Percentiles rank a stretch among this genome's conserved stretches.
Conservation (phyloP, 2,113 vertebrate species). For the Carollia perspicillata region DNA sequence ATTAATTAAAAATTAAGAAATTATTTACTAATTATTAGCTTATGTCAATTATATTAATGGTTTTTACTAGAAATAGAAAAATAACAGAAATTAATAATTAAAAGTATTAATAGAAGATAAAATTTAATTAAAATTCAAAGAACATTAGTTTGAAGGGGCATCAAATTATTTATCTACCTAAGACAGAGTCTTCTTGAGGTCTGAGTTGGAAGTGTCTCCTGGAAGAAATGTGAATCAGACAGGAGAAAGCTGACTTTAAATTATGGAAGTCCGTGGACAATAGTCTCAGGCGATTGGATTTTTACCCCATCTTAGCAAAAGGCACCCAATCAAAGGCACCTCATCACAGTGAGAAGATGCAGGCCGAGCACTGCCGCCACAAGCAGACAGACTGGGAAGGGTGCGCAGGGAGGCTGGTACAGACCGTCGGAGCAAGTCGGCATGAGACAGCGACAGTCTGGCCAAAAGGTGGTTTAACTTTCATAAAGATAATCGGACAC, state of each 20-base stretch:
- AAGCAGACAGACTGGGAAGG: background rate
- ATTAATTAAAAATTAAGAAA: background rate
- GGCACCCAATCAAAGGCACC: background rate
- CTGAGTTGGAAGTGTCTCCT: background rate
- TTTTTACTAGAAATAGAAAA: background rate
- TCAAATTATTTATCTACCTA: background rate
- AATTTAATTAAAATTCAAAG: background rate
- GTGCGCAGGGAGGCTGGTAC: background rate
- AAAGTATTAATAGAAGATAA: background rate
- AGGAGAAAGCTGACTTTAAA: background rate
- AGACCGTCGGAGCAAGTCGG: background rate
- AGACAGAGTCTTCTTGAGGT: background rate
- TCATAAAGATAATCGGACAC: background rate
- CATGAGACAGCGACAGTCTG: rapidly evolving
- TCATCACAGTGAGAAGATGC: background rate
- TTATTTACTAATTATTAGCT: background rate
- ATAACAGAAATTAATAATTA: background rate
- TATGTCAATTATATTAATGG: background rate
- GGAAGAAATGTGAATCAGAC: background rate
- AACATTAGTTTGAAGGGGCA: background rate
- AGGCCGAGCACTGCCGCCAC: background rate
- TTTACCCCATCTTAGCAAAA: background rate
- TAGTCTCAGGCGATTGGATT: background rate
- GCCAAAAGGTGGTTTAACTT: background rate
- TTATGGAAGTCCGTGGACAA: background rate